phyloP scores from a whole-genome alignment of 1,140 invertebrate genomes.

The Nasonia giraulti region DNA sequence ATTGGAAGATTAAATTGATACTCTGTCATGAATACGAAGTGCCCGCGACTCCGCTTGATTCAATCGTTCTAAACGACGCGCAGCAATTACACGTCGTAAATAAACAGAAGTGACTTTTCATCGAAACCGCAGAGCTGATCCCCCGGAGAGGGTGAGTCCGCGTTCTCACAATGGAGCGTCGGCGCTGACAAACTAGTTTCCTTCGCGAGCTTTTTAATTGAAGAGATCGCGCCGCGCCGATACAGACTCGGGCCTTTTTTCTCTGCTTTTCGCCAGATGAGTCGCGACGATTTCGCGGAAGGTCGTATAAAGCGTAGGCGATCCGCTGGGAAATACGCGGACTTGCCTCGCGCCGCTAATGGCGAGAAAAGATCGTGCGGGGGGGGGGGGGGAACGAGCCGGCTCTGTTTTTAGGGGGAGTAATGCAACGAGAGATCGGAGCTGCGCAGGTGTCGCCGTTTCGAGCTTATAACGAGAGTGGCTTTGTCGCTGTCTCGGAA shows the following conservation, averaged over 20 bases:
- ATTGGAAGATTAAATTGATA: background rate
- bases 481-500: background rate
- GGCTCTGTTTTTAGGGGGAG: background rate
- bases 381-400: too few species aligned
- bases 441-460: background rate
- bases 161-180: slow-evolving; percentile 14
- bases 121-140: too few species aligned
- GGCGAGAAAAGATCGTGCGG: slow-evolving; percentile 45
- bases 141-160: too few species aligned
- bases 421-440: background rate
- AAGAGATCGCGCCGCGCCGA: slow-evolving; percentile 27
- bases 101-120: too few species aligned
- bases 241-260: background rate
- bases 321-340: slow-evolving; percentile 30
- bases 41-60: background rate
- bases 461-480: background rate
- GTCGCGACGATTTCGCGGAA: slow-evolving; percentile 29
- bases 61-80: background rate
- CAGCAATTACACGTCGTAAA: too few species aligned
- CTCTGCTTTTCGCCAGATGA: slow-evolving; percentile 14
- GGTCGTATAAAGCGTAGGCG: slow-evolving; percentile 4
- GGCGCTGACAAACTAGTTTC: slow-evolving; percentile 29
- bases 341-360: slow-evolving; percentile 52
- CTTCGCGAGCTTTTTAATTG: slow-evolving; percentile 31
- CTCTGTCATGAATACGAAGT: background rate